These are phyloP conservation scores for Lampris incognitus DNA, from an alignment of 2,113 vertebrate species.

Conservation along the genomic window DNA sequence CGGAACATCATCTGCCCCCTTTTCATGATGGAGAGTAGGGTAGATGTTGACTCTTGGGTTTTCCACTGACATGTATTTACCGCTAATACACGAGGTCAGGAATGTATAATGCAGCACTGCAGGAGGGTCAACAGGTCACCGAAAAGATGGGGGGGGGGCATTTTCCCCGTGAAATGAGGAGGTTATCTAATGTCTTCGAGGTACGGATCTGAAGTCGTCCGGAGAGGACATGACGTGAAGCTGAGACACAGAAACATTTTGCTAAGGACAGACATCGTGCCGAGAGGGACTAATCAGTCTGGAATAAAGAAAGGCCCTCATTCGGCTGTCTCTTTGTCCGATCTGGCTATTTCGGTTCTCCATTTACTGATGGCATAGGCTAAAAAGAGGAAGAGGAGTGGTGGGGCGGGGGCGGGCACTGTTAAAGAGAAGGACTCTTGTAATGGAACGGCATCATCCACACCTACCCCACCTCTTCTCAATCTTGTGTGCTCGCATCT, in stretches of 20 bases:
- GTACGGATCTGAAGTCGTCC: conserved; percentile 54
- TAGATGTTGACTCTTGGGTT: conserved; percentile 41
- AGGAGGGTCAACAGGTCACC: conserved; percentile 56
- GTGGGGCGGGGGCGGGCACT: background rate
- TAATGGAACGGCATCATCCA: conserved; percentile 57
- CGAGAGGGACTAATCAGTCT: conserved; percentile 73
- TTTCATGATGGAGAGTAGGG: conserved; percentile 41
- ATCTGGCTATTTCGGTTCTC: conserved; percentile 61
- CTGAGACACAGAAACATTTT: conserved; percentile 64
- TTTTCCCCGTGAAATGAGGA: conserved; percentile 68
- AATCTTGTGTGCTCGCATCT: conserved; percentile 26
- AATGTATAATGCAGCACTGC: conserved; percentile 23
- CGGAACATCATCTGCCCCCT: conserved; percentile 42
- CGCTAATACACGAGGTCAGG: conserved; percentile 52
- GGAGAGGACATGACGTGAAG: conserved; percentile 61
- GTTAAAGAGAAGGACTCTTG: conserved; percentile 39
- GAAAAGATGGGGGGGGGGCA: conserved; percentile 40
- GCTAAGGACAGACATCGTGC: conserved; percentile 72
- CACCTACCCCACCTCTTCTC: conserved; percentile 54
- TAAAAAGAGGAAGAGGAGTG: conserved; percentile 58
- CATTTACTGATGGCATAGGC: conserved; percentile 56
- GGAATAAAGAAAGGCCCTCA: conserved; percentile 70
- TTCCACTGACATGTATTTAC: conserved; percentile 53
- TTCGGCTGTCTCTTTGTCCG: conserved; percentile 61
- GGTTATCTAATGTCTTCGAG: conserved; percentile 64